Base-by-base conservation (phyloP, 64 coral and sea anemone genomes). In the Montipora cactus region DNA sequence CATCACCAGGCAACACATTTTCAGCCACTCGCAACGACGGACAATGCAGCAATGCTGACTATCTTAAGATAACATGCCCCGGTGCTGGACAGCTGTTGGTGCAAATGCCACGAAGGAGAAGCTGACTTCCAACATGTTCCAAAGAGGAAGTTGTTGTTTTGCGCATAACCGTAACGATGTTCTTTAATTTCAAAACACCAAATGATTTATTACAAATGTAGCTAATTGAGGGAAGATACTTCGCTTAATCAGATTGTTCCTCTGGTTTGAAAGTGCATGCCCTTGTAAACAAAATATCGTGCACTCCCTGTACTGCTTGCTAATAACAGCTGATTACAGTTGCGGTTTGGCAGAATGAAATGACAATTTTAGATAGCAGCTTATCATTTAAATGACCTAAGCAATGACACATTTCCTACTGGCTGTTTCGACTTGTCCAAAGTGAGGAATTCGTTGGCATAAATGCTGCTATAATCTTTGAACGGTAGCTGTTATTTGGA, bases 201-300 rank as follows among this genome's bases (percentile, higher is more conserved):
- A 46, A 71, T 49, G 64, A 46, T 19, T 86, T 16, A 86, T 72
- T 86, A 72, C 44, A 71, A 12, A 47, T 51, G 62, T n/a, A 86
- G 46, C 47, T 72, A 72, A 86, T 51, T 86, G 82, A 62, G 64
- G 82, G 82, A 19, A 50, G 64, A 71, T 50, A 84, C 81, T 84
- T 68, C 62, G 47, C 64, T 70, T 86, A 86, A 86, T 86, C 82
- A 66, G 82, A 72, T 72, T 86, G 45, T 71, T 72, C 10, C 82
- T 49, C 47, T 48, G 20, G 66, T 86, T 81, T 68, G 18, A 3
- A 84, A 84, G 81, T 84, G 81, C 57, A 67, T 44, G 44, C 67
- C 66, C 82, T 71, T 86, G 82, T 86, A 86, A 86, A 86, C 82
- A 86, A 86, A 67, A 68, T 25, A 70, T 86, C 45, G 82, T 47